These are phyloP conservation scores for Ciconia nigra DNA, from an alignment of 2,797 vertebrate genomes.

Conservation along the genomic window DNA sequence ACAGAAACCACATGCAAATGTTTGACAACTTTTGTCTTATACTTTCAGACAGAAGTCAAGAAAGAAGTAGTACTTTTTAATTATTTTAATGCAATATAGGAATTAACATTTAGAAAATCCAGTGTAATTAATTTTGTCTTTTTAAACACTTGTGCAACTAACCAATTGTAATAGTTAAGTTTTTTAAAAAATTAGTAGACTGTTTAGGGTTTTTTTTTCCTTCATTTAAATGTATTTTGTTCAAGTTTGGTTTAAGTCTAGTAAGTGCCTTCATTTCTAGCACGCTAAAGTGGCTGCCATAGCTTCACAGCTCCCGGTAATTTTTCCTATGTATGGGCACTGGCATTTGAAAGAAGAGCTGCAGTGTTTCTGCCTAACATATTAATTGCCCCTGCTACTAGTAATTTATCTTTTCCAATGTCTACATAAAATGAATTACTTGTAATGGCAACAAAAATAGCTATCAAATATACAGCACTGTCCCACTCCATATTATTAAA, in stretches of 20 bases:
- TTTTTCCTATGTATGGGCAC: neutral
- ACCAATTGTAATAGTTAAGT: neutral
- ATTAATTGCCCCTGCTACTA: neutral
- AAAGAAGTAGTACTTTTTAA: neutral
- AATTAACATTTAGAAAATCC: neutral
- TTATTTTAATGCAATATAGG: neutral
- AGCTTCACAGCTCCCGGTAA: neutral
- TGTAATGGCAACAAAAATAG: neutral
- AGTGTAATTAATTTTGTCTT: neutral
- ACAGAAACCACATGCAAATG: neutral
- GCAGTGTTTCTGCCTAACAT: neutral
- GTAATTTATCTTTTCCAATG: slow-evolving; percentile 11
- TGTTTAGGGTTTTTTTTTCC: neutral
- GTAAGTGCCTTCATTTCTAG: neutral
- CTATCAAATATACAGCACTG: neutral
- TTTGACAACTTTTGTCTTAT: neutral
- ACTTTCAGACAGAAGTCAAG: neutral
- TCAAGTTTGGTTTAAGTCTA: neutral
- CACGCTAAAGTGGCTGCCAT: neutral
- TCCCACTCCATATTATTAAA: slow-evolving; percentile 12
- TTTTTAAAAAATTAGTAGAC: neutral
- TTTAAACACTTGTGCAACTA: neutral
- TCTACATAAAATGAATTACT: slow-evolving; percentile 12
- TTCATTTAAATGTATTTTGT: neutral
- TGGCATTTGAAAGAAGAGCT: slow-evolving; percentile 24